These are phyloP conservation scores for Perca schrenkii DNA, from an alignment of 2,113 vertebrate species.

Conservation along the genomic window DNA sequence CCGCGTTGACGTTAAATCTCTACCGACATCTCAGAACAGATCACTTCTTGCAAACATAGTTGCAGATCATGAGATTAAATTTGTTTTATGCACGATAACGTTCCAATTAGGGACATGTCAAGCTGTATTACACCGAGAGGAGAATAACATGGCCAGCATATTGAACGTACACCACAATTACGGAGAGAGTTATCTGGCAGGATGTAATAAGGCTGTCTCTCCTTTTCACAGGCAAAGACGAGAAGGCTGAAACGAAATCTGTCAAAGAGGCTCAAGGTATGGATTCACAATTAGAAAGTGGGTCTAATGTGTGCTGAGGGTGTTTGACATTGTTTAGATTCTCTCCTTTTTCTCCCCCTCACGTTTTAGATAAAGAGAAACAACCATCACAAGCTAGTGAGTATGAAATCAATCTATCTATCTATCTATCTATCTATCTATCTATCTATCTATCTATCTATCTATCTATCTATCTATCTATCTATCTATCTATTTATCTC, in stretches of 20 bases:
- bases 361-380: conserved; percentile 67
- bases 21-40: conserved; percentile 24
- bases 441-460: too few relatives aligned
- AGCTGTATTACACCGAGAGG: conserved; percentile 26
- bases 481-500: neutral
- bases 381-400: conserved; percentile 65
- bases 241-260: conserved; percentile 57
- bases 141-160: conserved; percentile 24
- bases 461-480: too few relatives aligned
- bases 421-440: too few relatives aligned
- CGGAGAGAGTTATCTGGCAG: conserved; percentile 25
- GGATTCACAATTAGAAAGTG: neutral
- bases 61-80: conserved; percentile 43
- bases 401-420: conserved; percentile 30
- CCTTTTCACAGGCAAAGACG: conserved; percentile 54
- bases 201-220: conserved; percentile 28
- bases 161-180: conserved; percentile 17
- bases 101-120: conserved; percentile 54
- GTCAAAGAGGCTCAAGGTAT: conserved; percentile 69
- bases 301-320: neutral
- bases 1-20: neutral
- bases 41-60: conserved; percentile 28
- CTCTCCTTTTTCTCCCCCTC: neutral
- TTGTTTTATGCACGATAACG: conserved; percentile 36
- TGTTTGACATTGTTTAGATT: neutral